A percentile compares a stretch with the other conserved stretches of the same genome.
These are phyloP conservation scores for Cheilosia soror DNA, from an alignment of 2,888 invertebrate species.

Conservation along the genomic window DNA sequence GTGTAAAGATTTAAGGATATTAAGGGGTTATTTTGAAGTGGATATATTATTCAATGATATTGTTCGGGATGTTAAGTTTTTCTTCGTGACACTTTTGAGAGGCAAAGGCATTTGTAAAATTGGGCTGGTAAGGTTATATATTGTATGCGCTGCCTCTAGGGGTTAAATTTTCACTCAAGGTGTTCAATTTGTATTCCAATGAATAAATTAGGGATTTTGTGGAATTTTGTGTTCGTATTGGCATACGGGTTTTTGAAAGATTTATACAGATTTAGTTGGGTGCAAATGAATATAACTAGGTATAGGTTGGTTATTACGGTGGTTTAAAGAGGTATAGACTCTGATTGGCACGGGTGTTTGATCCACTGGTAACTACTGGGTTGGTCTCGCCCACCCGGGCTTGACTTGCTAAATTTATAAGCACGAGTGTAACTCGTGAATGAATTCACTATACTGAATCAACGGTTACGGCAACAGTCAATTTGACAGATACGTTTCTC, in stretches of 20 bases:
- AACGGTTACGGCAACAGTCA: no score
- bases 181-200: slow-evolving; percentile 26
- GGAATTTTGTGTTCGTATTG: not conserved
- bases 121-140: not conserved
- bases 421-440: no score
- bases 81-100: not conserved
- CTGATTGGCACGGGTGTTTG: no score
- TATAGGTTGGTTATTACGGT: no score
- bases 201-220: slow-evolving; percentile 11
- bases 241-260: not conserved
- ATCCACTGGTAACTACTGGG: no score
- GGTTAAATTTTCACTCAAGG: not conserved
- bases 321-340: no score
- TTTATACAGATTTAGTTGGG: not conserved
- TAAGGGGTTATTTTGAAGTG: slow-evolving; percentile 45
- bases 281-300: no score
- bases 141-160: not conserved
- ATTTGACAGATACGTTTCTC: no score
- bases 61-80: not conserved
- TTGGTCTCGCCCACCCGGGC: no score
- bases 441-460: no score
- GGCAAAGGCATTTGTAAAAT: not conserved
- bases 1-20: slow-evolving; percentile 54
- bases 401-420: no score
- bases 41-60: slow-evolving; percentile 29